phyloP scores from a whole-genome alignment of 1,140 invertebrate genomes.

The Idris sp. region DNA sequence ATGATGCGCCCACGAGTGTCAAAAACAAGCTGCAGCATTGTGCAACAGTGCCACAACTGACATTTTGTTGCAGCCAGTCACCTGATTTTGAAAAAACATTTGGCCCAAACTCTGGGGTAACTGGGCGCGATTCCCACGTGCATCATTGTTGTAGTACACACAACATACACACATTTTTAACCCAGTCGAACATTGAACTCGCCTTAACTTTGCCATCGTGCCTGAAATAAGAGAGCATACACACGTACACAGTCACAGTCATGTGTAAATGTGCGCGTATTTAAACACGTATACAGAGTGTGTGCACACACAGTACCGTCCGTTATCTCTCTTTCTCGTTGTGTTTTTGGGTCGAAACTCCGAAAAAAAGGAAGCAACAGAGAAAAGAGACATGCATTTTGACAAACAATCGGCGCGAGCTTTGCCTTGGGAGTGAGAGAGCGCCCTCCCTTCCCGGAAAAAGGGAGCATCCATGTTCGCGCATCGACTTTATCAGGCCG shows the following conservation, averaged over 20 bases:
- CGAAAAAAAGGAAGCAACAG: no score
- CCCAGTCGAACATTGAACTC: slow-evolving; percentile 34
- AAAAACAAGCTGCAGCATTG: no score
- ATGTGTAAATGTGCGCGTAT: slow-evolving; percentile 45
- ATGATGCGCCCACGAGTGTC: no score
- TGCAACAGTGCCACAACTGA: no score
- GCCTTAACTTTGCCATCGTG: slow-evolving; percentile 21
- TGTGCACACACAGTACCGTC: slow-evolving; percentile 17
- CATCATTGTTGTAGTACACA: no score
- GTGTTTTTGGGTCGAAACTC: slow-evolving; percentile 49
- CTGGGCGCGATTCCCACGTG: slow-evolving; percentile 18
- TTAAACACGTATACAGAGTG: slow-evolving; percentile 28
- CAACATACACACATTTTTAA: no score
- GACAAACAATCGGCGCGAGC: slow-evolving; percentile 43
- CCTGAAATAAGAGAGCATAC: slow-evolving; percentile 28
- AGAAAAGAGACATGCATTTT: slow-evolving; percentile 52
- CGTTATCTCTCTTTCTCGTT: slow-evolving; percentile 44
- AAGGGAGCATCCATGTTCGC: slow-evolving; percentile 44
- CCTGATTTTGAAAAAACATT: no score
- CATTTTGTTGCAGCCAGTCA: no score
- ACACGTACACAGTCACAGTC: slow-evolving; percentile 22
- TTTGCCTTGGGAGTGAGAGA: slow-evolving; percentile 41
- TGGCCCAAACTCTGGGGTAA: slow-evolving; percentile 20
- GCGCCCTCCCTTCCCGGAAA: no score
- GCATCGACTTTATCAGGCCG: slow-evolving; percentile 36